Base-by-base conservation (phyloP, 2,113 vertebrate genomes). In the Pteruthius melanotis region DNA sequence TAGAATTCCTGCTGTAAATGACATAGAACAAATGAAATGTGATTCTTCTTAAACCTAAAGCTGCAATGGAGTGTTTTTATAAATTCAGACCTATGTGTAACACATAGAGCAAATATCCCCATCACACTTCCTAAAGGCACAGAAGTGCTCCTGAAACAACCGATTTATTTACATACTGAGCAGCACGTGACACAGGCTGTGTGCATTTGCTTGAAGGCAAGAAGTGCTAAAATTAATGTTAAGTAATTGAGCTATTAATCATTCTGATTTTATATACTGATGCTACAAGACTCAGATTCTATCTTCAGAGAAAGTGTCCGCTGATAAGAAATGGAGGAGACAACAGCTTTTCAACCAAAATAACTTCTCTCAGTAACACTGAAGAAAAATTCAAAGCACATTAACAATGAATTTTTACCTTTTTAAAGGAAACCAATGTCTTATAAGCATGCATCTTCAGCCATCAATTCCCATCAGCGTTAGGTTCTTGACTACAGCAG, bases 191-290 rank as follows among this genome's bases (percentile, higher is more conserved):
- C 47, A 72, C 35, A 18, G 15, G 37, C 60, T 88, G 19, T 31
- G 49, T 74, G 79, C 35, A 50, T 70, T 94, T 93, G 88, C 92
- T 96, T 49, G 79, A 89, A 93, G 92, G 95, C 79, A 90, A 90
- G 88, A 84, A 75, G 53, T 23, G 2, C 66, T 93, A 89, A 90
- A 93, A 95, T 91, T 83, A 88, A 91, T 59, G 82, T 85, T 63
- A 96, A 91, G 72, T 95, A 96, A 97, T 91, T 94, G 87, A 95
- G 90, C 83, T 95, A 95, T 94, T 96, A 96, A 97, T 95, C 84
- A 93, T 68, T 91, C 56, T 84, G 90, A 95, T 96, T 95, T 92
- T 71, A 93, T 63, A 69, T 30, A 39, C 63, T 88, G 84, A 94
- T 95, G 89, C 70, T 92, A 92, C 64, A 80, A 88, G 68, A 89